Percentiles rank a stretch among this genome's conserved stretches.
Conservation (phyloP, 2,113 vertebrate species). For the Tichodroma muraria region DNA sequence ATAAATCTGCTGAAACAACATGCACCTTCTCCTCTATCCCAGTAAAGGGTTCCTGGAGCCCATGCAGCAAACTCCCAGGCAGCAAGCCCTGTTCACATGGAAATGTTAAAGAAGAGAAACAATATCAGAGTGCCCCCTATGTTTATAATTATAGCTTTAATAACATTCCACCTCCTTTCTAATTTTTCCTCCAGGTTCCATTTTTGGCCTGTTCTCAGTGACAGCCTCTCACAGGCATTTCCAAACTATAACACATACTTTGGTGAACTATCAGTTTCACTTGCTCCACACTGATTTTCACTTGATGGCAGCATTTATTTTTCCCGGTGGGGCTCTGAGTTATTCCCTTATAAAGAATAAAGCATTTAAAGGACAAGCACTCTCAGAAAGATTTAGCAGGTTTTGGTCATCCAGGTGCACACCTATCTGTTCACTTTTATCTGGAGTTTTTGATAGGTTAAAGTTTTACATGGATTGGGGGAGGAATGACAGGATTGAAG, state of each 20-base stretch:
- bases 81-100: background rate
- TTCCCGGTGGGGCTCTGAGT: background rate
- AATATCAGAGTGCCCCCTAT: background rate
- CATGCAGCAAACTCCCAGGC: background rate
- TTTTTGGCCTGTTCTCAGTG: background rate
- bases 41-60: background rate
- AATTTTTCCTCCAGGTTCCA: background rate
- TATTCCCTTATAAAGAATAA: background rate
- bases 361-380: background rate
- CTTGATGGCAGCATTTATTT: background rate
- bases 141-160: conserved; percentile 11
- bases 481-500: background rate
- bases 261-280: background rate
- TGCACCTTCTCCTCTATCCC: background rate
- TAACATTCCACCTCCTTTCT: conserved; percentile 4
- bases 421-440: background rate
- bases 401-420: background rate
- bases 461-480: background rate
- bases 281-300: background rate
- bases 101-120: background rate
- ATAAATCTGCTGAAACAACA: background rate
- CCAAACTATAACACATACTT: background rate
- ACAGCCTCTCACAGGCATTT: background rate
- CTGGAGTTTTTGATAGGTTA: background rate
- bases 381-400: background rate